Base-by-base conservation (phyloP, 2,113 vertebrate genomes). In the Ploceus nigricollis region DNA sequence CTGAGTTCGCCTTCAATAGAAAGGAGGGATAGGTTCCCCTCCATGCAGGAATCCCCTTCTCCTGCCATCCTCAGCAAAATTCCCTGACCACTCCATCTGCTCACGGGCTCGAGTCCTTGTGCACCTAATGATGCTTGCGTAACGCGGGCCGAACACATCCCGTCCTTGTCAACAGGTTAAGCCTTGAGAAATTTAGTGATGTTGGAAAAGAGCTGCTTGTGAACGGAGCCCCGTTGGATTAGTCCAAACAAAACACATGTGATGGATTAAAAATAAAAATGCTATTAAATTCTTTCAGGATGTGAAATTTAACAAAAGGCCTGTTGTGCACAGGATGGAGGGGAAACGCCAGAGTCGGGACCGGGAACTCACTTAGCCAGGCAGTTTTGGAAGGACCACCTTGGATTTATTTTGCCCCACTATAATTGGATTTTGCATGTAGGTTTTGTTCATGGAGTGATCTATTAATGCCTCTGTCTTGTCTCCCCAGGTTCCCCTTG, bases 191-290 rank as follows among this genome's bases (percentile, higher is more conserved):
- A 96, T 90, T 69, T 69, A 95, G 94, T 58, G 88, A 84, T 89
- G 92, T 40, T 90, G 94, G 90, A 90, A 95, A 94, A 90, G 90
- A 69, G 79, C 78, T 82, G 75, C 95, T 37, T 68, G 90, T 48
- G 84, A 95, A 58, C 0, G 2, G 47, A 87, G 89, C 61, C 78
- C 87, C 1, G 3, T 44, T 7, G 7, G 53, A 64, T 84, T 47
- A 78, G 40, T 96, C 96, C 96, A 96, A 95, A 96, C 89, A 87
- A 92, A 97, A 96, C 96, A 97, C 94, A 96, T 94, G 96, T 94
- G 95, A 95, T 39, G 94, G 93, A 97, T 97, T 95, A 96, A 96
- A 96, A 97, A 96, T 96, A 97, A 97, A 97, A 97, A 96, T 57
- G 95, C 91, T 91, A 95, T 96, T 96, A 96, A 93, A 96, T 96